phyloP scores from a whole-genome alignment of 2,797 vertebrate species.

The Thunnus albacares region DNA sequence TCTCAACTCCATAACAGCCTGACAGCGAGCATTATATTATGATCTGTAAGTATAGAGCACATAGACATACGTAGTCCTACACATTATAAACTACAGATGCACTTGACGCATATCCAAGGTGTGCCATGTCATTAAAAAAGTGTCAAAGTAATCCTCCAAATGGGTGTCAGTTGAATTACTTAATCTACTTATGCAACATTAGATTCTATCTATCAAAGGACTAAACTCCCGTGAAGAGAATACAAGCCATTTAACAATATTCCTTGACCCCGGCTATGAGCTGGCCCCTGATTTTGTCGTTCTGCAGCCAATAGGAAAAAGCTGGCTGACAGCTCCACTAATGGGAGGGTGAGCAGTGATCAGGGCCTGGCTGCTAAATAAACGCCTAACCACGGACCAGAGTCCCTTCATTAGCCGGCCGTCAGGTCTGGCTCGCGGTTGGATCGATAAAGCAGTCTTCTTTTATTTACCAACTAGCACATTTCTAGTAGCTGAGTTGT shows the following conservation, averaged over 20 bases:
- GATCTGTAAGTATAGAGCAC: conserved; percentile 56
- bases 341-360: conserved; percentile 72
- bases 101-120: conserved; percentile 62
- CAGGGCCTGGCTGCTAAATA: conserved; percentile 81
- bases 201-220: conserved; percentile 74
- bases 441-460: conserved; percentile 88
- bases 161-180: conserved; percentile 70
- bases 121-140: conserved; percentile 60
- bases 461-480: conserved; percentile 92
- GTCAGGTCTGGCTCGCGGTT: conserved; percentile 76
- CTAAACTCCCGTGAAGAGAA: conserved; percentile 71
- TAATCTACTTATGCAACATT: conserved; percentile 78
- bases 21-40: conserved; percentile 81
- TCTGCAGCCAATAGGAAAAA: conserved; percentile 60
- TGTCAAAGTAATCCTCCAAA: conserved; percentile 70
- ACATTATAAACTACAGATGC: conserved; percentile 62
- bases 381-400: conserved; percentile 73
- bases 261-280: conserved; percentile 76
- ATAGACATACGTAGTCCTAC: conserved; percentile 45
- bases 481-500: conserved; percentile 88
- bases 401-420: conserved; percentile 85
- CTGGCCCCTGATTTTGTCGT: conserved; percentile 52
- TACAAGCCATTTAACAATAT: conserved; percentile 72
- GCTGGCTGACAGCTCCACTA: conserved; percentile 67
- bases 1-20: conserved; percentile 85